A percentile compares a stretch with the other conserved stretches of the same genome.
Conservation (phyloP, 2,113 vertebrate genomes). For the Chascanopsetta lugubris region DNA sequence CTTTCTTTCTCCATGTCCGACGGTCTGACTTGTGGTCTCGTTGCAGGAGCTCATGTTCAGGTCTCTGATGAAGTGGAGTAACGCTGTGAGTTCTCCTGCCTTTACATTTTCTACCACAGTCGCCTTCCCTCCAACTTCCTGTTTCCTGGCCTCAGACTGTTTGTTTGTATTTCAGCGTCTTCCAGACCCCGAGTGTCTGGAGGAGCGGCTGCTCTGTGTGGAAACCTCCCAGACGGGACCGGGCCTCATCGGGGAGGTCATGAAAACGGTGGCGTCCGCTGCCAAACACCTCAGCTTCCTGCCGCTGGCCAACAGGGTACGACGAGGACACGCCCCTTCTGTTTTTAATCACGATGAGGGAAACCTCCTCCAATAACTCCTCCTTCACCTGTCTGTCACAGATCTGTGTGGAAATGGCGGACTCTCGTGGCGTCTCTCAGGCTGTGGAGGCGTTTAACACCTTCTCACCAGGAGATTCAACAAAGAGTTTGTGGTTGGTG, state of each 20-base stretch:
- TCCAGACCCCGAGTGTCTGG: conserved; percentile 27
- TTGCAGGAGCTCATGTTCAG: conserved; percentile 45
- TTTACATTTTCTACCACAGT: background rate
- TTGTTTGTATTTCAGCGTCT: conserved; percentile 25
- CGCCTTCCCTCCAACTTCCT: no score
- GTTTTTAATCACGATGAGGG: no score
- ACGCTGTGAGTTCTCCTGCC: conserved; percentile 36
- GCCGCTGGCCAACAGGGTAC: conserved; percentile 62
- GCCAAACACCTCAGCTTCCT: conserved; percentile 43
- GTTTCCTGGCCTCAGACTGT: background rate
- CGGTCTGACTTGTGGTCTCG: background rate
- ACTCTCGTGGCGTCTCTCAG: background rate
- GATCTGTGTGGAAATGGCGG: conserved; percentile 54
- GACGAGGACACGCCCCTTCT: background rate
- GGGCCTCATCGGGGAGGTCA: background rate
- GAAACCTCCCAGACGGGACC: background rate
- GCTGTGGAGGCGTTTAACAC: conserved; percentile 8
- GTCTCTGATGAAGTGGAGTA: conserved; percentile 45
- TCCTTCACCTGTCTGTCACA: conserved; percentile 4
- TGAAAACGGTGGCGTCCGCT: conserved; percentile 15
- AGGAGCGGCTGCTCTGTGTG: conserved; percentile 46
- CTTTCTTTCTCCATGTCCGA: background rate
- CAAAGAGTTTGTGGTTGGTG: background rate
- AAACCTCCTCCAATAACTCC: no score
- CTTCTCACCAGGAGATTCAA: background rate